Evolutionary conservation across 2,797 vertebrate species (phyloP).

Genomic region (Arvicola amphibius): DNA sequence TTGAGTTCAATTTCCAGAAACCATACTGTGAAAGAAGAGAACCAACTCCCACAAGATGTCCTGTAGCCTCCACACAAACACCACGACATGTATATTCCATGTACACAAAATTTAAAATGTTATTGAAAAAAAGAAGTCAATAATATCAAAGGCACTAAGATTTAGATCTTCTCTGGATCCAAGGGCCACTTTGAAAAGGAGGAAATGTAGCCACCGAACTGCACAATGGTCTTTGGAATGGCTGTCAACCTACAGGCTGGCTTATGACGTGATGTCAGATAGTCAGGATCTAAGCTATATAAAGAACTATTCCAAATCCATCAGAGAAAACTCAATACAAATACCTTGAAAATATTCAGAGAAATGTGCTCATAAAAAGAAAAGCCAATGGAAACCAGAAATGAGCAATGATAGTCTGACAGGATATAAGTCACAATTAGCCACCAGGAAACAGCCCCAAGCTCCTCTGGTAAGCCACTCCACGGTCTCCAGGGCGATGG

Average conservation of each 20-base stretch:
- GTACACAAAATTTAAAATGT: background rate
- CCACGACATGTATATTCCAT: background rate
- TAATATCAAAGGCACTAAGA: background rate
- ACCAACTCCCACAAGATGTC: background rate
- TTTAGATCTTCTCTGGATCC: background rate
- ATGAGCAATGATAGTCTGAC: no score
- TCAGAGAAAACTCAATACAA: background rate
- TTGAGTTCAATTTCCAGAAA: background rate
- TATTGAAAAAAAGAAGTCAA: background rate
- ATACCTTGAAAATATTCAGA: background rate
- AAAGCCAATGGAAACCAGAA: background rate
- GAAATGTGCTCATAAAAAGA: background rate
- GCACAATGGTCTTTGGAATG: background rate
- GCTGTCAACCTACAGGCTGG: background rate
- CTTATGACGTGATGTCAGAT: background rate
- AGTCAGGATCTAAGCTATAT: background rate
- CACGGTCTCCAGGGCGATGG: rapidly evolving
- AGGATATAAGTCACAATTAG: background rate
- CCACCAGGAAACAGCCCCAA: background rate
- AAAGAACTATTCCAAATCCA: background rate
- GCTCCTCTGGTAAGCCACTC: background rate
- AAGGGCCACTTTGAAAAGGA: background rate
- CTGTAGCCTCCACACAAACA: background rate
- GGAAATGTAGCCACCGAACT: background rate
- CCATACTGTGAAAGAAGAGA: background rate